Percentiles rank a stretch among this genome's conserved stretches.
Conservation (phyloP, 2,888 invertebrate genomes). For the Dorcus hopei region DNA sequence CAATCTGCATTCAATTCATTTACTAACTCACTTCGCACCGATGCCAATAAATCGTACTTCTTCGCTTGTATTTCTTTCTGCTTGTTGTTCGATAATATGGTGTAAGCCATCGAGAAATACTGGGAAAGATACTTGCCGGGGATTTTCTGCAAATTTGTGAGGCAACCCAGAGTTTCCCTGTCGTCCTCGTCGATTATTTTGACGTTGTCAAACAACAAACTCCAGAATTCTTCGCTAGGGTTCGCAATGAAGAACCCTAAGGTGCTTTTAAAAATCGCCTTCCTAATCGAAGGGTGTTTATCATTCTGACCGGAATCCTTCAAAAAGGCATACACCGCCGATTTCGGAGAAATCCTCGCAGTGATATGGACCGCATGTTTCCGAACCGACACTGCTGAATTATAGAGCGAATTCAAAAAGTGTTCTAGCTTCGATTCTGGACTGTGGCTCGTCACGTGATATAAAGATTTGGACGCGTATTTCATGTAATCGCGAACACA, state of each 20-base stretch:
- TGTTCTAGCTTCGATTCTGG: slow-evolving; percentile 3
- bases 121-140: background rate
- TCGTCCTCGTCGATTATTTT: no score
- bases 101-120: background rate
- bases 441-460: background rate
- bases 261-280: background rate
- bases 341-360: background rate
- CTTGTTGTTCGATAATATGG: background rate
- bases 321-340: background rate
- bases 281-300: background rate
- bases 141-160: background rate
- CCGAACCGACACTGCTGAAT: background rate
- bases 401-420: slow-evolving; percentile 1
- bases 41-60: background rate
- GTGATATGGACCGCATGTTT: slow-evolving; percentile 15
- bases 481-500: slow-evolving; percentile 15
- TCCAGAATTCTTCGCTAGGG: slow-evolving; percentile 12
- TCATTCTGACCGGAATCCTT: background rate
- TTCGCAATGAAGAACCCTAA: background rate
- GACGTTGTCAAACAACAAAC: background rate
- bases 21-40: background rate
- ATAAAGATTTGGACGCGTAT: slow-evolving; percentile 4
- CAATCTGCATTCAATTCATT: background rate
- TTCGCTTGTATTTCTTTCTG: background rate
- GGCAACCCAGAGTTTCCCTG: no score